Evolutionary conservation across 2,797 vertebrate species (phyloP).

Genomic region (Nyctalus aviator): DNA sequence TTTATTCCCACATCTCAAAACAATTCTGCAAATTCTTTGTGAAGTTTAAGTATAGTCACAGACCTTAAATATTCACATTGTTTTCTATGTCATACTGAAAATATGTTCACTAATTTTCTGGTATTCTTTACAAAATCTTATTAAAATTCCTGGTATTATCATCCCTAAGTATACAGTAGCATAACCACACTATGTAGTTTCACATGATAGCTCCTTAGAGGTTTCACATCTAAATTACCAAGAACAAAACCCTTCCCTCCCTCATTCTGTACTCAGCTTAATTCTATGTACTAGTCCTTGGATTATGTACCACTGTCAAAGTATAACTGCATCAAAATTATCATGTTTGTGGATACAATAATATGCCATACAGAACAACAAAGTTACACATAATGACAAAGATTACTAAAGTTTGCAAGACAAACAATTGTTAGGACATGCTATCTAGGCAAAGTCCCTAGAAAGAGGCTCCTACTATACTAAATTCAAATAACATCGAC

Average conservation of each 20-base stretch:
- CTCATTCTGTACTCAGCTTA: constrained; percentile 76
- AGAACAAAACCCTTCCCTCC: constrained; percentile 80
- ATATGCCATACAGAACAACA: constrained; percentile 77
- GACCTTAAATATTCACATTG: constrained; percentile 88
- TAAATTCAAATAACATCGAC: constrained; percentile 80
- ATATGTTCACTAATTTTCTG: constrained; percentile 78
- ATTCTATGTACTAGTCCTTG: constrained; percentile 80
- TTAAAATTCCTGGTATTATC: constrained; percentile 78
- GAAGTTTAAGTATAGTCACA: constrained; percentile 80
- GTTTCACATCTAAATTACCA: constrained; percentile 81
- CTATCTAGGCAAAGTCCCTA: constrained; percentile 72
- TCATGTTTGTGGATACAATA: constrained; percentile 81
- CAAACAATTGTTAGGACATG: constrained; percentile 75
- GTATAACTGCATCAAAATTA: constrained; percentile 79
- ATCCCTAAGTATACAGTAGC: constrained; percentile 83
- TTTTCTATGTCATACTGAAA: constrained; percentile 85
- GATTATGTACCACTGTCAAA: constrained; percentile 79
- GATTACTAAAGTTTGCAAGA: constrained; percentile 74
- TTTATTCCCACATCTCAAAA: constrained; percentile 86
- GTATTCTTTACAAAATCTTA: constrained; percentile 82
- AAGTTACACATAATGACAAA: constrained; percentile 79
- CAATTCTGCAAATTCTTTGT: constrained; percentile 74
- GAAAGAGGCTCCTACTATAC: constrained; percentile 68
- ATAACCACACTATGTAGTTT: constrained; percentile 80
- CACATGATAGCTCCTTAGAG: constrained; percentile 82